phyloP scores from a whole-genome alignment of 2,888 invertebrate species.

The Eilema griseolum region DNA sequence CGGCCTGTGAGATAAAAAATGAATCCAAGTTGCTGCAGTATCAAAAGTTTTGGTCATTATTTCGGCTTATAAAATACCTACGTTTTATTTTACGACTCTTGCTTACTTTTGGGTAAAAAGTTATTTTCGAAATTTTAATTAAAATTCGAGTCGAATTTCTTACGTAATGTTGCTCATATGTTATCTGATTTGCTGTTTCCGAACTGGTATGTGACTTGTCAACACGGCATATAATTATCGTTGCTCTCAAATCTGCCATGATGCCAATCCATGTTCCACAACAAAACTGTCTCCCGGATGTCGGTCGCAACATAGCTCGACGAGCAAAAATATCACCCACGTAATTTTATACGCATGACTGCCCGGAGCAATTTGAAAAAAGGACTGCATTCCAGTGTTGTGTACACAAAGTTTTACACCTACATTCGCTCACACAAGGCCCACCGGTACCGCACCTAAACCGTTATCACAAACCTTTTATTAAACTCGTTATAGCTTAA shows the following conservation, averaged over 20 bases:
- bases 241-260: slow-evolving; percentile 49
- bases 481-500: slow-evolving; percentile 48
- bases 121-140: slow-evolving; percentile 33
- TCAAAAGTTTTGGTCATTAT: slow-evolving; percentile 78
- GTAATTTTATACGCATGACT: slow-evolving; percentile 54
- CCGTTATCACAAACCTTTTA: slow-evolving; percentile 57
- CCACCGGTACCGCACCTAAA: slow-evolving; percentile 53
- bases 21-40: slow-evolving; percentile 68
- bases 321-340: slow-evolving; percentile 49
- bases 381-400: slow-evolving; percentile 51
- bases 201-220: slow-evolving; percentile 45
- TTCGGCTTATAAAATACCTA: slow-evolving; percentile 65
- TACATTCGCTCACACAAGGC: slow-evolving; percentile 60
- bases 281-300: slow-evolving; percentile 51
- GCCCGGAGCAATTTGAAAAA: slow-evolving; percentile 48
- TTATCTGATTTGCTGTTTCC: slow-evolving; percentile 46
- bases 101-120: slow-evolving; percentile 30
- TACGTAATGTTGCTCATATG: slow-evolving; percentile 32
- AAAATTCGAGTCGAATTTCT: slow-evolving; percentile 30
- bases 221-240: slow-evolving; percentile 44
- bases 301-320: slow-evolving; percentile 36
- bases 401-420: slow-evolving; percentile 50
- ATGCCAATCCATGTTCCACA: slow-evolving; percentile 54
- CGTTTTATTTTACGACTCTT: slow-evolving; percentile 37
- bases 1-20: slow-evolving; percentile 72